phyloP scores from a whole-genome alignment of 2,113 vertebrate genomes.

The Periophthalmus modestus region DNA sequence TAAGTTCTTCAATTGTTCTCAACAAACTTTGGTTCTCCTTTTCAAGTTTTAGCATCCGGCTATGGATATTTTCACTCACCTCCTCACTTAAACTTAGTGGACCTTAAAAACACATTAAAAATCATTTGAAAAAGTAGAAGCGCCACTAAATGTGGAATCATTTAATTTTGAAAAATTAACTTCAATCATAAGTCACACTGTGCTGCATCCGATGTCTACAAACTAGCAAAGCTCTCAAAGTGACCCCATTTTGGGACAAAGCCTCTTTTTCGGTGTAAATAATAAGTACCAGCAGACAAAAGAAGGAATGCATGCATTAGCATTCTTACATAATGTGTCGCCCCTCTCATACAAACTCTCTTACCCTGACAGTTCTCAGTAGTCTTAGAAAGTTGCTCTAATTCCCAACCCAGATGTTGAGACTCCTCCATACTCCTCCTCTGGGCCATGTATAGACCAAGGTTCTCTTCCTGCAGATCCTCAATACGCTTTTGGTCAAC shows the following conservation, averaged over 20 bases:
- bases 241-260: slow-evolving; percentile 8
- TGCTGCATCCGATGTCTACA: background rate
- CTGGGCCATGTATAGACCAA: slow-evolving; percentile 88
- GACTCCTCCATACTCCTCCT: slow-evolving; percentile 94
- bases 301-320: slow-evolving; percentile 10
- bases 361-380: slow-evolving; percentile 84
- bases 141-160: background rate
- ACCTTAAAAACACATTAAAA: slow-evolving; percentile 67
- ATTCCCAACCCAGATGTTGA: slow-evolving; percentile 89
- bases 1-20: slow-evolving; percentile 68
- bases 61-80: slow-evolving; percentile 86
- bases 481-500: slow-evolving; percentile 85
- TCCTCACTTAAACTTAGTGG: slow-evolving; percentile 77
- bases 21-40: slow-evolving; percentile 89
- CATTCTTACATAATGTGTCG: background rate
- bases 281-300: slow-evolving; percentile 2
- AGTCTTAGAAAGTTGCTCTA: slow-evolving; percentile 88
- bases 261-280: background rate
- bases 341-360: slow-evolving; percentile 37
- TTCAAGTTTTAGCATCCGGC: slow-evolving; percentile 90
- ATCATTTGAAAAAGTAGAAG: background rate
- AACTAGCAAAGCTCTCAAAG: background rate
- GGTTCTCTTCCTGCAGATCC: slow-evolving; percentile 90
- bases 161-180: background rate
- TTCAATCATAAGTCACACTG: background rate